These are phyloP conservation scores for Malacosoma neustria DNA, from an alignment of 2,888 invertebrate species.

Conservation along the genomic window DNA sequence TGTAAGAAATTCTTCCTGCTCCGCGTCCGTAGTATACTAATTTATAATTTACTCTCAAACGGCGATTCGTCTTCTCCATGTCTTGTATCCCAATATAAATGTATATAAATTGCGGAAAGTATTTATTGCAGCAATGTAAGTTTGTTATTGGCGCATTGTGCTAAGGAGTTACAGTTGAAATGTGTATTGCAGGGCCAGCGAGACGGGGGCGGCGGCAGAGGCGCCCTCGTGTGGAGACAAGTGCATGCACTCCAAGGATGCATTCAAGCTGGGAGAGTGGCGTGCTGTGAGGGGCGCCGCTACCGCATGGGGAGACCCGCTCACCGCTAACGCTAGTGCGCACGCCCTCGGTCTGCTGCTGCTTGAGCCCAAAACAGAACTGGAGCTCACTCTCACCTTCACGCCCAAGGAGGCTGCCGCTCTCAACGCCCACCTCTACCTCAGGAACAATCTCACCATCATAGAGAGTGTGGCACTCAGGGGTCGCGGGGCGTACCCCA, in stretches of 20 bases:
- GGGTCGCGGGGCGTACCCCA: constrained; percentile 89
- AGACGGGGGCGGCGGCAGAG: constrained; percentile 7
- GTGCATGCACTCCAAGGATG: constrained; percentile 22
- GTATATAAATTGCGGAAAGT: too few relatives aligned
- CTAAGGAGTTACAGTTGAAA: too few relatives aligned
- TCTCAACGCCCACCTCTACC: constrained; percentile 65
- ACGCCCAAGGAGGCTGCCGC: constrained; percentile 47
- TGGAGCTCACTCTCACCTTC: constrained; percentile 63
- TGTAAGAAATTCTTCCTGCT: too few relatives aligned
- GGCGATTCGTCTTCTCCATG: too few relatives aligned
- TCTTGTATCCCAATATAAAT: too few relatives aligned
- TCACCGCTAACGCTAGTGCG: constrained; percentile 6
- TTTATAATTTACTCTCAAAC: too few relatives aligned
- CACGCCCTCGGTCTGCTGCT: constrained; percentile 44
- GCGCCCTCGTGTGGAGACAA: constrained; percentile 12
- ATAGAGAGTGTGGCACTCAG: constrained; percentile 88
- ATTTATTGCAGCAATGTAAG: too few relatives aligned
- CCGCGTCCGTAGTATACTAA: too few relatives aligned
- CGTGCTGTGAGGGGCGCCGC: constrained; percentile 20
- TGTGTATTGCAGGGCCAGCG: constrained; percentile 10
- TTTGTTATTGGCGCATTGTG: too few relatives aligned
- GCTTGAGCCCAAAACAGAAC: constrained; percentile 73
- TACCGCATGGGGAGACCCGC: constrained; percentile 7
- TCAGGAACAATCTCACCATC: constrained; percentile 94
- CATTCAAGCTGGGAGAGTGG: constrained; percentile 37